Evolutionary conservation across 2,113 vertebrate species (phyloP), one percentile per base, ranked within the genome.

Genomic region (Anoura caudifer): DNA sequence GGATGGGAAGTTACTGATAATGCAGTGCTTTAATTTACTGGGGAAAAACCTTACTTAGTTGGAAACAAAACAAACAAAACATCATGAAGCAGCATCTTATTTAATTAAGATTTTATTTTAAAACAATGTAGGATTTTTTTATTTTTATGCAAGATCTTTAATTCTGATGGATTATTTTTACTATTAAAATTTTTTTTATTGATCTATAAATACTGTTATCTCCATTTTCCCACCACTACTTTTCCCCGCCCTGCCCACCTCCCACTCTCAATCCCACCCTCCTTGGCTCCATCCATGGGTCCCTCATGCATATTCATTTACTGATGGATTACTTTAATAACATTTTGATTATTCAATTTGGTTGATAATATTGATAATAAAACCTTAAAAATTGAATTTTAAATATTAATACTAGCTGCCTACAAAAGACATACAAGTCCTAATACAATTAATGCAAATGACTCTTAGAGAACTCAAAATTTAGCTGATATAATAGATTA

Each of bases 41-140:
- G 15, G 31, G 33, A 43, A 54, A 76, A 75, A 73, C 24, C 52
- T 52, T 73, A 41, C 38, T 87, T 79, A 80, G n/a, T 61, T 94
- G 43, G 61, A 85, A 95, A 80, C 50, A 95, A 83, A 79, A 83
- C 76, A 82, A 76, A 81, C 54, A 76, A 70, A 90, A 73, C 73
- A 93, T 4, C 26, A 94, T 26, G 82, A 77, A 47, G 69, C 24
- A 91, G 52, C 22, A 84, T 22, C 54, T 93, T 19, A 77, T 54
- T 92, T 95, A 28, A 91, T 28, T 86, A 38, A 67, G 61, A 89
- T 89, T 87, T 82, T 38, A 88, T 83, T 83, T 87, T 84, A 88
- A 73, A 80, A 61, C 19, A 91, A 72, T 28, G 38, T 4, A 63
- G 6, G n/a, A 43, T 61, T 91, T 73, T 43, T 75, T 5, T 16